Conservation (phyloP, 2,797 vertebrate species). For the Gymnothorax reevesii region DNA sequence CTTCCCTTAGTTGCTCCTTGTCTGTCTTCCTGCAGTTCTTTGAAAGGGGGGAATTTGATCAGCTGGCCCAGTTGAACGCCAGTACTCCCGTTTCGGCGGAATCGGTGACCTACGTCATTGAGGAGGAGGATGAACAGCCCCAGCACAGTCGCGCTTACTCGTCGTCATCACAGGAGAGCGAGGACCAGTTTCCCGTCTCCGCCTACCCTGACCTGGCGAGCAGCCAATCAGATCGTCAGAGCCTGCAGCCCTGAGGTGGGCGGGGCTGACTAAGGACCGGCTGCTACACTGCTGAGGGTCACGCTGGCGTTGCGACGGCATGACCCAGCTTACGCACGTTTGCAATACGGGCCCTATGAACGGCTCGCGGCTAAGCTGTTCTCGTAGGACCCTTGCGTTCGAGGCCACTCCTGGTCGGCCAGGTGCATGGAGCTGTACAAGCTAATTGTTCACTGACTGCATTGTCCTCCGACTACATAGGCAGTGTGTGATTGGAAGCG, state of each 20-base stretch:
- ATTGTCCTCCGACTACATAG: no score
- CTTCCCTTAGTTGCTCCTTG: not conserved
- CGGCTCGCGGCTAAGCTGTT: no score
- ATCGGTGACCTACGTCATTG: not conserved
- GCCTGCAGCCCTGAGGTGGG: not conserved
- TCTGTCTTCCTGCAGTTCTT: conserved; percentile 5
- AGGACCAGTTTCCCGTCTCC: not conserved
- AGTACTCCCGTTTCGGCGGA: not conserved
- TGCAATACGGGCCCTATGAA: no score
- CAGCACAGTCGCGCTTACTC: not conserved
- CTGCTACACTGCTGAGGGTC: not conserved
- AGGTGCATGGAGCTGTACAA: no score
- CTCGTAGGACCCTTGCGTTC: no score
- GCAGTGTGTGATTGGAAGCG: no score
- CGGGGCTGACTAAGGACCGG: not conserved
- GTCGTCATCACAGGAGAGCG: no score
- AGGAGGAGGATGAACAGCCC: not conserved
- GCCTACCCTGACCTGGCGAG: not conserved
- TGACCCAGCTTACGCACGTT: not conserved
- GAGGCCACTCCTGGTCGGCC: no score
- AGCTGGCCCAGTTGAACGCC: not conserved
- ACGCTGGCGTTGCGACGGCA: not conserved
- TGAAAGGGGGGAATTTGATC: not conserved
- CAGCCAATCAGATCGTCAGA: not conserved
- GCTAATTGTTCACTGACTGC: no score